A percentile compares a stretch with the other conserved stretches of the same genome.
phyloP scores from a whole-genome alignment of 2,888 invertebrate genomes.

The Tipula unca region DNA sequence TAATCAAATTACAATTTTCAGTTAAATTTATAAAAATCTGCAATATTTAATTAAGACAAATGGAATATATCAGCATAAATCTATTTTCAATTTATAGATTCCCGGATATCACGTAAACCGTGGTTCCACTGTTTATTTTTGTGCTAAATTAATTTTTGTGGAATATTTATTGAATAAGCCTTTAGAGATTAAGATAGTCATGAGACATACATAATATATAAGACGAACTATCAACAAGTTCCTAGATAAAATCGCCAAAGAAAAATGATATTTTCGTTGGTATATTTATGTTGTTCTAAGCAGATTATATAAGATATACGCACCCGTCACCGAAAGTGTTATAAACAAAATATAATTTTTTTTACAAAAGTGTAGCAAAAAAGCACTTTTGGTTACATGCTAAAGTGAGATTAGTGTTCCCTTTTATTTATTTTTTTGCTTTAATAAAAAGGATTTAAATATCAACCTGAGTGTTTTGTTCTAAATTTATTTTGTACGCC shows the following conservation, averaged over 20 bases:
- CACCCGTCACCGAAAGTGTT: neutral
- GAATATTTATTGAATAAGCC: too few species aligned
- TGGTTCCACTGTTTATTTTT: too few species aligned
- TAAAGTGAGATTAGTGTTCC: neutral
- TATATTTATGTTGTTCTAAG: neutral
- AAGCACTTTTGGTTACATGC: neutral
- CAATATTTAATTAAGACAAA: too few species aligned
- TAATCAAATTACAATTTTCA: too few species aligned
- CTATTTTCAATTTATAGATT: too few species aligned
- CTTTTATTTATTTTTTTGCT: neutral
- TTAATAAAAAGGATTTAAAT: neutral
- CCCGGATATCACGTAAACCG: too few species aligned
- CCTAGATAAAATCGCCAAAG: neutral
- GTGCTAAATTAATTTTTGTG: too few species aligned
- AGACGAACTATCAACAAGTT: neutral
- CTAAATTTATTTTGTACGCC: neutral
- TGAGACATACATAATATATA: neutral
- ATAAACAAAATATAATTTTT: neutral
- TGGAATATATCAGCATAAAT: too few species aligned
- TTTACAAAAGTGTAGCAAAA: neutral
- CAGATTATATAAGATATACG: neutral
- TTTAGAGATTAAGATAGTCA: too few species aligned
- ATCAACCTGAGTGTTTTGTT: neutral
- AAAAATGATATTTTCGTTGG: too few species aligned
- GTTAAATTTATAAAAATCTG: too few species aligned